Base-by-base conservation (phyloP, 1,140 invertebrate species). In the Drosophila takahashii region DNA sequence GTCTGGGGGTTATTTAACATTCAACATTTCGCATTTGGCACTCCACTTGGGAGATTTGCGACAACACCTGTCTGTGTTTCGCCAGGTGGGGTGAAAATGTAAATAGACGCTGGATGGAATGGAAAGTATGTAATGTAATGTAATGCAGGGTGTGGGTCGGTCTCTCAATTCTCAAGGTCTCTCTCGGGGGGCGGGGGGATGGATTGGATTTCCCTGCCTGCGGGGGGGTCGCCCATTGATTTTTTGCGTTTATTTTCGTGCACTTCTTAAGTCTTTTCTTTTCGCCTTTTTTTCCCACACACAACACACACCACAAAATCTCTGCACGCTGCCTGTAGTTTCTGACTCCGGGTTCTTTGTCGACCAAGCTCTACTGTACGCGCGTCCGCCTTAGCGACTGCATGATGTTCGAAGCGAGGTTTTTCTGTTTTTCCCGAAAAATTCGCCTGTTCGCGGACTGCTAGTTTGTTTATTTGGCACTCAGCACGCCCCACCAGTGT, bases 31-130 rank as follows among this genome's bases (percentile, higher is more conserved):
- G 27, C 47, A 50, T 32, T 66, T 53, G 37, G 16, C 11, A 22
- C 11, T 22, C 42, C 18, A 45, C n/a, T 8, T 18, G 16, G 27
- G 50, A 45, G 62, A 41, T 34, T 5, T 44, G 56, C 18, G 75
- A 77, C 77, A 86, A 81, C 83, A 87, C 83, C 83, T 87, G 81
- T 86, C 81, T 29, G 58, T 29, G 58, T 11, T 5, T 67, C 58
- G 61, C 80, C 83, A 81, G 81, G 83, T 86, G 81, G 81, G 83
- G 83, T 87, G 54, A 60, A 70, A 71, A 56, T 45, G 65, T 64
- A 62, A 66, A 64, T 64, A 64, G 58, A 66, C 58, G 58, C 42
- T 36, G 64, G 64, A 36, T 47, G 58, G 59, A 50, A 36, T 47
- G 58, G 59, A 50, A 29, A 41, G 42, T 64, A n/a, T 27, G n/a